phyloP scores from a whole-genome alignment of 2,888 invertebrate species.

The Acanthosepion lycidas region DNA sequence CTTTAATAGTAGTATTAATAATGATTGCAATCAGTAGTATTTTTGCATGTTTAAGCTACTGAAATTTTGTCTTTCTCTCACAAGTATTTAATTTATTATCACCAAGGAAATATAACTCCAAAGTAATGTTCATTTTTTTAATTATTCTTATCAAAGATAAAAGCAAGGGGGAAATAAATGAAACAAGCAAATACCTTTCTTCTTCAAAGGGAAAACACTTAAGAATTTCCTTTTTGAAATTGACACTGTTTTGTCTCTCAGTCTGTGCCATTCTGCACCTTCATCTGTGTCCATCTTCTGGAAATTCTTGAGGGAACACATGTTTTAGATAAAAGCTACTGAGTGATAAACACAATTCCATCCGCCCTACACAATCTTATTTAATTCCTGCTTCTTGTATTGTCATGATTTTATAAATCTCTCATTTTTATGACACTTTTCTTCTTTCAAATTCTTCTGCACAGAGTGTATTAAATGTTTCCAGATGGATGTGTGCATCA shows the following conservation, averaged over 20 bases:
- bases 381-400: neutral
- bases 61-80: no score
- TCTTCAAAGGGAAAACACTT: neutral
- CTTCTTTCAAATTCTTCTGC: neutral
- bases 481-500: neutral
- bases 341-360: neutral
- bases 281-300: neutral
- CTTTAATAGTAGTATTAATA: no score
- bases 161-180: neutral
- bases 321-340: neutral
- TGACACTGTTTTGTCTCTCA: neutral
- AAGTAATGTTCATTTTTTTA: neutral
- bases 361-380: neutral
- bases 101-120: neutral
- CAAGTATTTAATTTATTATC: neutral
- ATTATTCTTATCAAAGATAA: neutral
- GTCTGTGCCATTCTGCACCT: neutral
- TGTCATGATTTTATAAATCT: slow-evolving; percentile 33
- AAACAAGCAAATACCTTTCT: neutral
- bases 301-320: neutral
- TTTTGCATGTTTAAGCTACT: no score
- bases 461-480: neutral
- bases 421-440: neutral
- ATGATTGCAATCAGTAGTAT: no score
- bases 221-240: neutral